Percentiles rank a stretch among this genome's conserved stretches.
Evolutionary conservation across 2,113 vertebrate species (phyloP).

Genomic region (Amazona guildingii): DNA sequence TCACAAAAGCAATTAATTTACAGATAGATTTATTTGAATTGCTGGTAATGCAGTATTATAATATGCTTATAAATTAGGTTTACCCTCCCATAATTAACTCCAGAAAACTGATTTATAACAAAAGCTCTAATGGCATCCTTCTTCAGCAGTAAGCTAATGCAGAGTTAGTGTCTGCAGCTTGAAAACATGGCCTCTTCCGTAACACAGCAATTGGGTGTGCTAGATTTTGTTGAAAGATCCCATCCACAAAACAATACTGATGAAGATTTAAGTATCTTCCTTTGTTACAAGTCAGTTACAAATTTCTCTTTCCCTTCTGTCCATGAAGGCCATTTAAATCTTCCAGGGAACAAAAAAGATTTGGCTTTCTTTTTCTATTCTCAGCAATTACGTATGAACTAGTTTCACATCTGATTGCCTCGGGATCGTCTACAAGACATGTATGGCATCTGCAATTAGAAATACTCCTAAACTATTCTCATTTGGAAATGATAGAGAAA

Average conservation of each 20-base stretch:
- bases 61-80: not conserved
- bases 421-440: not conserved
- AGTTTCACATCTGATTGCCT: not conserved
- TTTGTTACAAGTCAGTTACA: not conserved
- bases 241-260: not conserved
- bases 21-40: constrained; percentile 29
- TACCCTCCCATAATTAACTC: not conserved
- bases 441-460: not conserved
- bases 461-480: not conserved
- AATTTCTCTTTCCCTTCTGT: not conserved
- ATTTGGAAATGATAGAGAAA: not conserved
- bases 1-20: constrained; percentile 9
- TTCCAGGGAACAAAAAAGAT: not conserved
- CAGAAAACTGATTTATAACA: not conserved
- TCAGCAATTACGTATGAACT: not conserved
- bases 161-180: not conserved
- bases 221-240: not conserved
- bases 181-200: not conserved
- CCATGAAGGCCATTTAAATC: not conserved
- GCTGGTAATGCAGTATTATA: constrained; percentile 1
- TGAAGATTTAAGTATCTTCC: not conserved
- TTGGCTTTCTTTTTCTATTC: not conserved
- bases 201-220: not conserved
- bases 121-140: not conserved
- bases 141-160: not conserved